Conservation (phyloP, 2,888 invertebrate genomes). For the Andrena praecox region DNA sequence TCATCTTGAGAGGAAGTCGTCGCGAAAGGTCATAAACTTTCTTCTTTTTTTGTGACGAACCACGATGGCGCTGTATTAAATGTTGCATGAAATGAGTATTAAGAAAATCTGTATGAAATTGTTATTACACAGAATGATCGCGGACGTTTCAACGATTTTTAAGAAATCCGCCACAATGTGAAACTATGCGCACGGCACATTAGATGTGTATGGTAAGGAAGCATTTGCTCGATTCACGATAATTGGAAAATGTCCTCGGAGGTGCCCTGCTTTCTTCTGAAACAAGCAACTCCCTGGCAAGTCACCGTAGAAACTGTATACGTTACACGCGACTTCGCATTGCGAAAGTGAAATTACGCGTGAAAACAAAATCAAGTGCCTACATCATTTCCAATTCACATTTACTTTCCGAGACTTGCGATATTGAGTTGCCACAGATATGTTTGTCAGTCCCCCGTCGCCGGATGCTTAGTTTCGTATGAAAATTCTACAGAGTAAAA, state of each 20-base stretch:
- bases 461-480: constrained; percentile 6
- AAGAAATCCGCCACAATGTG: constrained; percentile 19
- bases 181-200: constrained; percentile 36
- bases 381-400: constrained; percentile 40
- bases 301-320: constrained; percentile 37
- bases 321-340: constrained; percentile 31
- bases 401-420: constrained; percentile 11
- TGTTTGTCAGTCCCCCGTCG: constrained; percentile 3
- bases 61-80: constrained; percentile 74
- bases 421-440: constrained; percentile 7
- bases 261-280: constrained; percentile 25
- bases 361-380: constrained; percentile 45
- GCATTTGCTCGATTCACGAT: constrained; percentile 35
- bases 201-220: constrained; percentile 57
- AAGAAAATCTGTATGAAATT: constrained; percentile 69
- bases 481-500: constrained; percentile 37
- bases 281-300: constrained; percentile 2
- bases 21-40: not conserved
- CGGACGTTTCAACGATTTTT: constrained; percentile 30
- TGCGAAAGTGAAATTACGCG: constrained; percentile 43
- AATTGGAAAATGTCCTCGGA: constrained; percentile 20
- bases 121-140: constrained; percentile 62
- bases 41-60: constrained; percentile 54
- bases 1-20: no score
- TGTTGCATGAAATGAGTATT: constrained; percentile 78